Conservation (phyloP, 2,888 invertebrate genomes). For the Synanthedon tipuliformis region DNA sequence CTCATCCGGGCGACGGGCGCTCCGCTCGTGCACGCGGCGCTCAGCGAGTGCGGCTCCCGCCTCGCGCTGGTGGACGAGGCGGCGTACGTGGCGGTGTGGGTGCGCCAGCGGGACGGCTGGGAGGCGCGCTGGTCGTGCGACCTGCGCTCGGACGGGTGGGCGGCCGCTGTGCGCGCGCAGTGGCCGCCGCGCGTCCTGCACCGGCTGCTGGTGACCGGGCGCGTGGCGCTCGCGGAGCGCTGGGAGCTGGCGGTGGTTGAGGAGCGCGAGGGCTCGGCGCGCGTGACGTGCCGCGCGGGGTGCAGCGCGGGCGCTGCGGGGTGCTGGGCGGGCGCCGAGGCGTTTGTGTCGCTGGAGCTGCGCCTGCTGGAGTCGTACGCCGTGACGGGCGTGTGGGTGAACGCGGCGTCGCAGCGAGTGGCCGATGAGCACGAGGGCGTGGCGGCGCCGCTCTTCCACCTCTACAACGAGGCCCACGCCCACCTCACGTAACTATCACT, state of each 20-base stretch:
- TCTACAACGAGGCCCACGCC: constrained; percentile 41
- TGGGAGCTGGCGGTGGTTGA: constrained; percentile 38
- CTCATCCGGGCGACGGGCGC: constrained; percentile 9
- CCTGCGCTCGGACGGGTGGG: constrained; percentile 13
- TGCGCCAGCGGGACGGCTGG: not conserved
- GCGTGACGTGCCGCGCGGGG: constrained; percentile 21
- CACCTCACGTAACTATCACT: constrained; percentile 28
- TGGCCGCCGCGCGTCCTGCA: constrained; percentile 16
- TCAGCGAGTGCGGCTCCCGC: constrained; percentile 8
- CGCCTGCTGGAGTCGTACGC: constrained; percentile 22
- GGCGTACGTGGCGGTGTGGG: constrained; percentile 12
- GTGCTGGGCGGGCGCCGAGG: constrained; percentile 18
- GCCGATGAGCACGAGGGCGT: constrained; percentile 44
- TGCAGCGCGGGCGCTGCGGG: constrained; percentile 24
- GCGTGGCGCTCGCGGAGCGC: constrained; percentile 26
- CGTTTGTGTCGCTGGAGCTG: constrained; percentile 37
- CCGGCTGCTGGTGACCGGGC: constrained; percentile 38
- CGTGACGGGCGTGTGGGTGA: constrained; percentile 41
- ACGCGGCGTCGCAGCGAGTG: constrained; percentile 47
- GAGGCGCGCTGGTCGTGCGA: not conserved
- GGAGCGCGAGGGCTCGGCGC: constrained; percentile 9
- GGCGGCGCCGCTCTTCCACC: constrained; percentile 30
- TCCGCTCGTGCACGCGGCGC: constrained; percentile 17
- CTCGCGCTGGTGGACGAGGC: constrained; percentile 25
- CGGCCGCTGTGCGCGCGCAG: constrained; percentile 16